Evolutionary conservation across 2,888 invertebrate species (phyloP).

Genomic region (Rhaphigaster nebulosa): DNA sequence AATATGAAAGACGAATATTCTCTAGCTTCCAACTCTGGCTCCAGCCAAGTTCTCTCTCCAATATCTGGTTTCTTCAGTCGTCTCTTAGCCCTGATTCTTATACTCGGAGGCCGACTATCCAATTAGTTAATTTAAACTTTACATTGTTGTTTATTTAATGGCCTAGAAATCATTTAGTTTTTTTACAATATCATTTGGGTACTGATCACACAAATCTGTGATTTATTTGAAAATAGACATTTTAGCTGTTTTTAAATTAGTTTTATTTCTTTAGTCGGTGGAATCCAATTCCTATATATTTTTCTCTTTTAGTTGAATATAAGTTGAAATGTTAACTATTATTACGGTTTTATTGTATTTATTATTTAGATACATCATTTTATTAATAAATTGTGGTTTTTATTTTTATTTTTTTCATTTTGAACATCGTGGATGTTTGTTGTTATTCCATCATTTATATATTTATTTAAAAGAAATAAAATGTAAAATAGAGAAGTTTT

Average conservation of each 20-base stretch:
- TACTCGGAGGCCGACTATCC: neutral
- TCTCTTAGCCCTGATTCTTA: neutral
- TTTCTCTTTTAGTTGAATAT: constrained; percentile 3
- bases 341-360: constrained; percentile 44
- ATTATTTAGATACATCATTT: neutral
- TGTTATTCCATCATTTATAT: constrained; percentile 31
- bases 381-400: constrained; percentile 20
- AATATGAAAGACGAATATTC: neutral
- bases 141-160: neutral
- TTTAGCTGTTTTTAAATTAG: constrained; percentile 19
- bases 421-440: constrained; percentile 18
- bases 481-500: neutral
- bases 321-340: constrained; percentile 11
- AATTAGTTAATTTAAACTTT: constrained; percentile 28
- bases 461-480: neutral
- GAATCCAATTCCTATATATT: constrained; percentile 16
- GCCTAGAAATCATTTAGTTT: constrained; percentile 4
- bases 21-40: neutral
- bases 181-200: constrained; percentile 6
- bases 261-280: neutral
- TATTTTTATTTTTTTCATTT: neutral
- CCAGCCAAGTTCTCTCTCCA: neutral
- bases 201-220: neutral
- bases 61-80: neutral
- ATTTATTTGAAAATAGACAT: constrained; percentile 29